phyloP scores from a whole-genome alignment of 2,888 invertebrate genomes.

The Hirtodrosophila duncani region DNA sequence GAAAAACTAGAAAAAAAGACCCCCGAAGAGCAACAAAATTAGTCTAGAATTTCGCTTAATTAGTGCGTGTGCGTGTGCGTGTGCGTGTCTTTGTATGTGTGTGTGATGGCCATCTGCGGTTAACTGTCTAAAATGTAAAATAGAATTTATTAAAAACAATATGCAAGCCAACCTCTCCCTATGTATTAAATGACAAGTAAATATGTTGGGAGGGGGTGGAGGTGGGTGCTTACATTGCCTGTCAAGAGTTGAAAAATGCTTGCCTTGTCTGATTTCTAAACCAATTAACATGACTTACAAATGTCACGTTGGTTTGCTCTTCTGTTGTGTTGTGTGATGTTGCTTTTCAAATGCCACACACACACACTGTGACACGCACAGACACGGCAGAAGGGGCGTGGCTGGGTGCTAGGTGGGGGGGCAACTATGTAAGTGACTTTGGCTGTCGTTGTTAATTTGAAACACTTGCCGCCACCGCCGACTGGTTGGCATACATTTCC shows the following conservation, averaged over 20 bases:
- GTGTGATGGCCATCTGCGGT: slow-evolving; percentile 9
- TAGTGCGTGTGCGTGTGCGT: slow-evolving; percentile 25
- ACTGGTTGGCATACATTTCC: slow-evolving; percentile 50
- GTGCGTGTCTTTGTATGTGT: slow-evolving; percentile 5
- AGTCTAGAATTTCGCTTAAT: slow-evolving; percentile 53
- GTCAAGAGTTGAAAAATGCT: slow-evolving; percentile 30
- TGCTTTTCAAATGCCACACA: slow-evolving; percentile 32
- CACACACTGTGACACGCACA: slow-evolving; percentile 13
- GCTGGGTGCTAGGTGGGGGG: neutral
- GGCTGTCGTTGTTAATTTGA: slow-evolving; percentile 52
- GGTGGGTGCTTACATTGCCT: no score
- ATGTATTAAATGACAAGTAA: slow-evolving; percentile 28
- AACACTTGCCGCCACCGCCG: slow-evolving; percentile 44
- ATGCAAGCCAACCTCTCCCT: neutral
- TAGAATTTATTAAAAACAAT: slow-evolving; percentile 32
- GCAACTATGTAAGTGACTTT: slow-evolving; percentile 40
- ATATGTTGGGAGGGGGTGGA: slow-evolving; percentile 36
- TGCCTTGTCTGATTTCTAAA: slow-evolving; percentile 36
- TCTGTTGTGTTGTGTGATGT: no score
- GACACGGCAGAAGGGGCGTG: slow-evolving; percentile 11
- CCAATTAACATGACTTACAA: slow-evolving; percentile 59
- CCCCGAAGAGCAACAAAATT: slow-evolving; percentile 30
- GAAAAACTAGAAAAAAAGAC: neutral
- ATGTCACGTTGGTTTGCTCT: slow-evolving; percentile 43
- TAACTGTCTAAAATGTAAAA: slow-evolving; percentile 32